These are phyloP conservation scores for Fistularia tabacaria DNA, from an alignment of 2,797 vertebrate species.

Conservation along the genomic window DNA sequence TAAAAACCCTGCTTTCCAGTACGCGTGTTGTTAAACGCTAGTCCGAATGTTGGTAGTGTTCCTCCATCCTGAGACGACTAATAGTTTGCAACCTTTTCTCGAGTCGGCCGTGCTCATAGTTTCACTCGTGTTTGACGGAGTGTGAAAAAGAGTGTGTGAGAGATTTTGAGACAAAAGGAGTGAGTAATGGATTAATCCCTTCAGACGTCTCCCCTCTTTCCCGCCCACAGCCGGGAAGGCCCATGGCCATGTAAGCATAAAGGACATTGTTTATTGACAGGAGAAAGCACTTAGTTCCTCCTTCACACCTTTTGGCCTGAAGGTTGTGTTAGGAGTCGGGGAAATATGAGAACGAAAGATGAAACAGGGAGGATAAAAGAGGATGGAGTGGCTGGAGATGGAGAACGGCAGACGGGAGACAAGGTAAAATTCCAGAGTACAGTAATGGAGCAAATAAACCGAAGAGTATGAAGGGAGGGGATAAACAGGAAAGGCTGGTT, in stretches of 20 bases:
- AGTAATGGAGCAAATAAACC: conserved; percentile 24
- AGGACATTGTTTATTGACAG: conserved; percentile 70
- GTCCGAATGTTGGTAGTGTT: no score
- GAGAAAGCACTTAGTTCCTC: conserved; percentile 71
- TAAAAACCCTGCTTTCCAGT: no score
- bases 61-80: no score
- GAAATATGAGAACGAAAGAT: conserved; percentile 2
- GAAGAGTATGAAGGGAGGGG: conserved; percentile 7
- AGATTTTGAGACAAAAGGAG: conserved; percentile 34
- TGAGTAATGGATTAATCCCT: conserved; percentile 45
- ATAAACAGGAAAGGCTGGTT: no score
- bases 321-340: conserved; percentile 55
- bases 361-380: conserved; percentile 17
- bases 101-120: conserved; percentile 7
- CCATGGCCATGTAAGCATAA: conserved; percentile 50
- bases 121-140: conserved; percentile 20
- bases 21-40: no score
- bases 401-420: conserved; percentile 14
- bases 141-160: conserved; percentile 14
- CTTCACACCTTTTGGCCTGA: conserved; percentile 66
- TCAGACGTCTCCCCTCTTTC: conserved; percentile 35
- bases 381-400: conserved; percentile 34
- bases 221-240: conserved; percentile 21
- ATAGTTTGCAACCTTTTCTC: no score
- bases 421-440: not conserved